phyloP scores from a whole-genome alignment of 2,113 vertebrate species.

The Mustela nigripes region DNA sequence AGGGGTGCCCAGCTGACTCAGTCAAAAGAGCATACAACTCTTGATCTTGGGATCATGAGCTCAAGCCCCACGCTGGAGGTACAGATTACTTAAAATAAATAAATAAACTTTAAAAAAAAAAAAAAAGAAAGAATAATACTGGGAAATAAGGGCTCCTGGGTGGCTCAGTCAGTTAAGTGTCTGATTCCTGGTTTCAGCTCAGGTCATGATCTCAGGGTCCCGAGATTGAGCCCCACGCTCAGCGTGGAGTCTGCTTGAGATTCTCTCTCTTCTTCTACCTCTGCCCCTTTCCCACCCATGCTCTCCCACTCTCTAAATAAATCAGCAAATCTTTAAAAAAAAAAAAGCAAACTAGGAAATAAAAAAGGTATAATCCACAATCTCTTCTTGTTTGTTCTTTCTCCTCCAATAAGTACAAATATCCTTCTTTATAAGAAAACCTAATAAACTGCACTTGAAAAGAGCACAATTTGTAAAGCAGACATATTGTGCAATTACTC shows the following conservation, averaged over 20 bases:
- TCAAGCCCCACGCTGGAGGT: background rate
- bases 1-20: background rate
- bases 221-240: background rate
- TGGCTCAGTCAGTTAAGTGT: too few relatives aligned
- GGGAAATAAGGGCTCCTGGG: background rate
- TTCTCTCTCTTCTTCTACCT: background rate
- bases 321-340: background rate
- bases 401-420: constrained; percentile 6
- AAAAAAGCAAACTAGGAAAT: background rate
- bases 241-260: background rate
- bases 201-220: background rate
- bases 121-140: background rate
- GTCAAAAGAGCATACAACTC: background rate
- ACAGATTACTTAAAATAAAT: background rate
- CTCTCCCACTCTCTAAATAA: background rate
- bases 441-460: constrained; percentile 33
- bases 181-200: background rate
- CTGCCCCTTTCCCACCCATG: background rate
- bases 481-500: background rate
- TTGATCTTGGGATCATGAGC: background rate
- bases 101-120: background rate
- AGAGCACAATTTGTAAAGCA: background rate
- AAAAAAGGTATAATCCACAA: background rate
- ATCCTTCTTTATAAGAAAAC: constrained; percentile 36
- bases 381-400: background rate